Base-by-base conservation (phyloP, 2,888 invertebrate species). In the Asteroscopus sphinx region DNA sequence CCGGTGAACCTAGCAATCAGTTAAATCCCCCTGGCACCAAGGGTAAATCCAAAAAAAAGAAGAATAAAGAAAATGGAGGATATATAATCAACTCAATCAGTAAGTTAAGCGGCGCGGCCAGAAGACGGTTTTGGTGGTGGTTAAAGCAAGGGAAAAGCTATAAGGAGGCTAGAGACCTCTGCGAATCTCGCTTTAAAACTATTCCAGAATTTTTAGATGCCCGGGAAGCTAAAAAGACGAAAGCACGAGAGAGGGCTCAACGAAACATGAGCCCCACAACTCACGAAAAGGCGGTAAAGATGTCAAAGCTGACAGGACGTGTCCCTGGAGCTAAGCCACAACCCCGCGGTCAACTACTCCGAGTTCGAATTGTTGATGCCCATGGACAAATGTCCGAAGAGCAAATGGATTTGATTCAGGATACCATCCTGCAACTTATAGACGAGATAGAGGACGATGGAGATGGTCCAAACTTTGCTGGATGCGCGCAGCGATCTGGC, bases 51-150 rank as follows among this genome's bases (percentile, higher is more conserved):
- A 42, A 3, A 30, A 57, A 37, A 45, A 64, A 15, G 7, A 16
- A 32, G 9, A 0, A 44, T 11, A 16, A 16, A 12, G 15, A 33
- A 32, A 16, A 9, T 42, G 49, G 17, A 30, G 16, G 0, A 33
- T 11, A 8, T 11, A 17, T 2, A 17, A 3, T n/a, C 17, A n/a
- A n/a, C 17, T 9, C 3, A 1, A 32, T 44, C 1, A 30, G 1
- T 8, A 30, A 9, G 1, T 16, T 67, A 8, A 44, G 0, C 0
- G n/a, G 1, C 0, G 12, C 44, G 0, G 6, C 45, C 37, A 45
- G 16, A 16, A 48, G 28, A 8, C 44, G 68, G 8, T 17, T 67
- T n/a, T 35, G 1, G 16, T 68, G 48, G 52, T 67, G 67, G 67
- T 0, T 62, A 13, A 48, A 61, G 15, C 44, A 16, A 30, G 67